A percentile compares a stretch with the other conserved stretches of the same genome.
phyloP scores from a whole-genome alignment of 2,113 vertebrate species.

The Nestor notabilis region DNA sequence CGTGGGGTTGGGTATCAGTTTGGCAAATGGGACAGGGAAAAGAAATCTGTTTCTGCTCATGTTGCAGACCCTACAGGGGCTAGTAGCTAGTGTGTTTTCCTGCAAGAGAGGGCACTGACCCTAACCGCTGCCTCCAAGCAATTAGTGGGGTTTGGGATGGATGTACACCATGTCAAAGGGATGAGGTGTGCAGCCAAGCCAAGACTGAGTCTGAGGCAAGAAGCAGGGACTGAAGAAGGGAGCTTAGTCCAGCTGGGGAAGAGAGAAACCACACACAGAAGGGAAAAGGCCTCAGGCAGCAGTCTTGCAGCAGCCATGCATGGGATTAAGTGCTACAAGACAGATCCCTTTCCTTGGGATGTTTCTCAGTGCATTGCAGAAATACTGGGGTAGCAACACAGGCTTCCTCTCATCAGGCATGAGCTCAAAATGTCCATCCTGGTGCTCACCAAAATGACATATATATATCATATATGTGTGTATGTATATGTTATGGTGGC shows the following conservation, averaged over 20 bases:
- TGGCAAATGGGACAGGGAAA: not conserved
- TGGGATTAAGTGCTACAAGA: not conserved
- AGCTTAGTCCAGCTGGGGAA: not conserved
- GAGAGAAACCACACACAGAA: not conserved
- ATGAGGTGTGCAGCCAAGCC: not conserved
- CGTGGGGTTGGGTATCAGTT: not conserved
- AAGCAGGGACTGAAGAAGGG: not conserved
- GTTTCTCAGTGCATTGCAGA: not conserved
- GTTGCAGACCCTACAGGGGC: accelerated
- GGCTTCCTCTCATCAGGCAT: not conserved
- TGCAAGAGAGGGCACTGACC: not conserved
- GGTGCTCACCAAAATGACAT: accelerated
- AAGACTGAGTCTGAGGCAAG: not conserved
- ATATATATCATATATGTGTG: not conserved
- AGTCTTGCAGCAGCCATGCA: accelerated
- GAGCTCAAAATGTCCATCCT: not conserved
- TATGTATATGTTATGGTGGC: not conserved
- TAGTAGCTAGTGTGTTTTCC: not conserved
- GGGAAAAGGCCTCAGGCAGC: not conserved
- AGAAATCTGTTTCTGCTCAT: not conserved
- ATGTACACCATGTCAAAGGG: accelerated
- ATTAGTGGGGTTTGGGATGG: accelerated
- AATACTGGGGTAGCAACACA: not conserved
- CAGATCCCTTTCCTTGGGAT: not conserved
- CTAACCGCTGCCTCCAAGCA: not conserved